Evolutionary conservation across 2,888 invertebrate genomes (phyloP).

Genomic region (Tenthredo livida): DNA sequence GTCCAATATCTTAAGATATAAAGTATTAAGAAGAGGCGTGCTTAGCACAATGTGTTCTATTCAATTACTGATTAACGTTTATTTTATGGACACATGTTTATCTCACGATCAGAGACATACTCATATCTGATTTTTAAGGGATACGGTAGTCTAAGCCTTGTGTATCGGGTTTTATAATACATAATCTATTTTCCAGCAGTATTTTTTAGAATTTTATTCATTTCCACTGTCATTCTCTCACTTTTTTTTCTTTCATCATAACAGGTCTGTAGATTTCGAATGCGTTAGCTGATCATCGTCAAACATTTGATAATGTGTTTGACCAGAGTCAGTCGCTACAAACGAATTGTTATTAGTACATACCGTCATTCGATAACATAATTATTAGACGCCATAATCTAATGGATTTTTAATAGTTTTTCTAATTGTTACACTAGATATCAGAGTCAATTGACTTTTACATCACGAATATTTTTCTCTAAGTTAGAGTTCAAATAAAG

Average conservation of each 20-base stretch:
- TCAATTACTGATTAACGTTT: slow-evolving; percentile 4
- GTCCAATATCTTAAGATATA: slow-evolving; percentile 36
- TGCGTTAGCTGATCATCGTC: neutral
- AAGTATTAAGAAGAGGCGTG: neutral
- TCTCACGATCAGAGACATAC: neutral
- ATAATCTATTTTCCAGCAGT: neutral
- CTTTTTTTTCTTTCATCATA: neutral
- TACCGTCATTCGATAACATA: neutral
- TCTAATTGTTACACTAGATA: neutral
- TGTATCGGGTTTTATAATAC: neutral
- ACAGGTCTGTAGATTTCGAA: neutral
- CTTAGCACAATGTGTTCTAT: neutral
- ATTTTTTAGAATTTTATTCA: neutral
- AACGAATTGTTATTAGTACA: neutral
- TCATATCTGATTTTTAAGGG: neutral
- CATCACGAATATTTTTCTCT: neutral
- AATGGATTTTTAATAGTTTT: neutral
- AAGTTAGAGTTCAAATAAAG: neutral
- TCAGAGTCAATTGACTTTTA: neutral
- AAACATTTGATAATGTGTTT: neutral
- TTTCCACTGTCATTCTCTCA: neutral
- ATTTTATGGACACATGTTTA: slow-evolving; percentile 5
- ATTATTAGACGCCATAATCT: neutral
- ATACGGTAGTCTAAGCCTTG: neutral
- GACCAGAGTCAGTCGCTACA: neutral